Percentiles rank a stretch among this genome's conserved stretches.
phyloP scores from a whole-genome alignment of 2,113 vertebrate genomes.

The Piaya cayana region DNA sequence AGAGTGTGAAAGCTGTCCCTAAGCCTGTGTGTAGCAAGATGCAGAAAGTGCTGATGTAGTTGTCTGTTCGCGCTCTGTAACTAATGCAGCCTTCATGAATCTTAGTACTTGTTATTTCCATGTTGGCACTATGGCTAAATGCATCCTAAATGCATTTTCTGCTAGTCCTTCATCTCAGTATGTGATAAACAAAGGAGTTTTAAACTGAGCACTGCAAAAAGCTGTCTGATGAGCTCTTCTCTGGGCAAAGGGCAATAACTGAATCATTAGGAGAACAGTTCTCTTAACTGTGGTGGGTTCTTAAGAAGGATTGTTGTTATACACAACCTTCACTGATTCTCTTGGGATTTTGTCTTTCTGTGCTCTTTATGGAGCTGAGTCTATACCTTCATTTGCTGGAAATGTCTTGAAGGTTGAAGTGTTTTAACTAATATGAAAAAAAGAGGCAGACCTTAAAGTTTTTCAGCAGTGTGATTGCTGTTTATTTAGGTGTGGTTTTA shows the following conservation, averaged over 20 bases:
- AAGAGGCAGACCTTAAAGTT: background rate
- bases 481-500: background rate
- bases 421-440: background rate
- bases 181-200: background rate
- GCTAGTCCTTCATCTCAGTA: background rate
- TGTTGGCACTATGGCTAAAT: background rate
- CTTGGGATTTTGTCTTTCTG: background rate
- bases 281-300: background rate
- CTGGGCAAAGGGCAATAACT: background rate
- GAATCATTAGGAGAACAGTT: background rate
- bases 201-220: background rate
- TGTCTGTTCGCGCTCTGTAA: background rate
- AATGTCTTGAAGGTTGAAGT: background rate
- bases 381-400: background rate
- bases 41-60: conserved; percentile 20
- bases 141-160: conserved; percentile 23
- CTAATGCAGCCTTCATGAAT: conserved; percentile 3
- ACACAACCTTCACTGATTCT: background rate
- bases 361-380: background rate
- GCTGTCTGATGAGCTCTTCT: conserved; percentile 4
- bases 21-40: background rate
- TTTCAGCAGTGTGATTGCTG: background rate
- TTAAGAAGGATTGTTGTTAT: background rate
- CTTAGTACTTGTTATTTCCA: conserved; percentile 21
- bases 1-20: background rate